Percentiles rank a stretch among this genome's conserved stretches.
These are phyloP conservation scores for Lepidochitona cinerea DNA, from an alignment of 2,888 invertebrate genomes.

Conservation along the genomic window DNA sequence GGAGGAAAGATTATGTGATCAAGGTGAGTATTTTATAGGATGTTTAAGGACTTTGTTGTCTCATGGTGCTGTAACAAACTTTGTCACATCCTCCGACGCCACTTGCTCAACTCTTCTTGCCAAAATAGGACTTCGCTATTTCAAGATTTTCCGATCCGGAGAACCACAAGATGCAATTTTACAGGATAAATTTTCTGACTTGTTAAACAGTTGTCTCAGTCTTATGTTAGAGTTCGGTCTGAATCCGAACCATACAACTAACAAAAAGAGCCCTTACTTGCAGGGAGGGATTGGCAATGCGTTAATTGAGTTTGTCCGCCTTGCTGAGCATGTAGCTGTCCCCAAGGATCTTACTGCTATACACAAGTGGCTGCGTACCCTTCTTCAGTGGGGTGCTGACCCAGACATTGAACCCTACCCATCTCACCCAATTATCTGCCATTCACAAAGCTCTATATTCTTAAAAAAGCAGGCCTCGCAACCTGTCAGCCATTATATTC, in stretches of 20 bases:
- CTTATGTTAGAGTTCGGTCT: conserved; percentile 80
- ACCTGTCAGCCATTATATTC: conserved; percentile 77
- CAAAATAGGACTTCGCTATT: conserved; percentile 43
- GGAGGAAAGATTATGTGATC: conserved; percentile 78
- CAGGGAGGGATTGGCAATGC: conserved; percentile 73
- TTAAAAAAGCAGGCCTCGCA: conserved; percentile 73
- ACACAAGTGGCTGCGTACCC: conserved; percentile 79
- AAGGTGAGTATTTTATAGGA: conserved; percentile 74
- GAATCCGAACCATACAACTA: conserved; percentile 77
- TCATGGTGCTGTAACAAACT: conserved; percentile 82
- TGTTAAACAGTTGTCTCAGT: conserved; percentile 79
- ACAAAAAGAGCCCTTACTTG: conserved; percentile 68
- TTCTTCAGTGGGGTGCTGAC: conserved; percentile 83
- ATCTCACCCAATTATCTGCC: conserved; percentile 73
- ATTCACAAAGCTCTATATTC: conserved; percentile 73
- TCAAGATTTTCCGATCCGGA: conserved; percentile 22
- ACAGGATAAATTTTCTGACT: conserved; percentile 70
- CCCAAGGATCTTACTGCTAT: conserved; percentile 80
- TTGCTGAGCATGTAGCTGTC: conserved; percentile 80
- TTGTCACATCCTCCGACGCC: conserved; percentile 77
- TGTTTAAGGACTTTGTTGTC: conserved; percentile 80
- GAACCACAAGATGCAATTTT: neutral
- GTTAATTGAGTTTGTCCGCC: conserved; percentile 76
- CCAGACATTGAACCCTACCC: conserved; percentile 78
- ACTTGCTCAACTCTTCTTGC: conserved; percentile 74